Conservation (phyloP, 2,888 invertebrate species). For the Orthosia incerta region DNA sequence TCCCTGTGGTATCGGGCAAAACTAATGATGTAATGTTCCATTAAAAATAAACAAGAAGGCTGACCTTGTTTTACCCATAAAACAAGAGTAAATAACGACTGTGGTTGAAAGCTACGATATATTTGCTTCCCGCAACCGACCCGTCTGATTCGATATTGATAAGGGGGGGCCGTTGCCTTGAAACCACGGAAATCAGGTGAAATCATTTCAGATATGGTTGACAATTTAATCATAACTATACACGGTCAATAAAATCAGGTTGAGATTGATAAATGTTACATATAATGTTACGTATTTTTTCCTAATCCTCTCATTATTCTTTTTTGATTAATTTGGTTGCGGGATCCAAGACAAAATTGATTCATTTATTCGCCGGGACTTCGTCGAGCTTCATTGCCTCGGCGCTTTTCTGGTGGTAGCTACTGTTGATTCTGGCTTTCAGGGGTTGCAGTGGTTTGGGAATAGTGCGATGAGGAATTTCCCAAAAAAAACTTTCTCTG, state of each 20-base stretch:
- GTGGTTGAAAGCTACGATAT: background rate
- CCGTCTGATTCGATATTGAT: slow-evolving; percentile 38
- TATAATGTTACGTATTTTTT: too few relatives aligned
- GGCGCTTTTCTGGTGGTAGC: too few relatives aligned
- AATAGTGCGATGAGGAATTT: too few relatives aligned
- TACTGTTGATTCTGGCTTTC: too few relatives aligned
- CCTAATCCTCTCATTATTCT: too few relatives aligned
- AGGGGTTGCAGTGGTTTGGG: too few relatives aligned
- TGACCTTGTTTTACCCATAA: slow-evolving; percentile 10
- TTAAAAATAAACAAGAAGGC: background rate
- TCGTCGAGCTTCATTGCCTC: too few relatives aligned
- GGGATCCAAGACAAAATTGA: too few relatives aligned
- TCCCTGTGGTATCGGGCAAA: too few relatives aligned
- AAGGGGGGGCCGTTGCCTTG: slow-evolving; percentile 6
- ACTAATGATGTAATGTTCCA: background rate
- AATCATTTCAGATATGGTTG: slow-evolving; percentile 9
- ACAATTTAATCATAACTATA: background rate
- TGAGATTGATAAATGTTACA: background rate
- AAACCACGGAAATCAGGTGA: slow-evolving; percentile 18
- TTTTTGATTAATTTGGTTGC: too few relatives aligned
- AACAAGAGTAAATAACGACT: background rate
- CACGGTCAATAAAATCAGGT: background rate
- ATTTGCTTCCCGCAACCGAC: background rate
- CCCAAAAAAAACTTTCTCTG: too few relatives aligned
- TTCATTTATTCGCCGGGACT: too few relatives aligned